Conservation (phyloP, 2,888 invertebrate species). For the Mechanitis messenoides region DNA sequence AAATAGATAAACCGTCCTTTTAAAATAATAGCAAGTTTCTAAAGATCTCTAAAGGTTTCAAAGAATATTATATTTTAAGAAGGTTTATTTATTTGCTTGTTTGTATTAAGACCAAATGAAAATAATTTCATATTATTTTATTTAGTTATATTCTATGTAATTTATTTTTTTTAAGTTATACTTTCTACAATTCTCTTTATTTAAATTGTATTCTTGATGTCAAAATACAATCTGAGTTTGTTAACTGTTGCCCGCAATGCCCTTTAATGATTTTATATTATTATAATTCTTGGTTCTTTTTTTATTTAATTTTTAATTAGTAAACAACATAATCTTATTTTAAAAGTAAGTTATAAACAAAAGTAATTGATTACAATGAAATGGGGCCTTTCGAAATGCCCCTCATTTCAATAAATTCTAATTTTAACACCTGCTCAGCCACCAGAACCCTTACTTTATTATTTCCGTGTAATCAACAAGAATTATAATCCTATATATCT, state of each 20-base stretch:
- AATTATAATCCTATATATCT: not conserved
- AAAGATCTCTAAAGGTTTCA: not conserved
- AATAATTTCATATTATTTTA: too few species aligned
- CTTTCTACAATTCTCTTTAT: too few species aligned
- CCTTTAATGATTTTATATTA: too few species aligned
- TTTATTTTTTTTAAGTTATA: too few species aligned
- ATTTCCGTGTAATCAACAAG: conserved; percentile 12
- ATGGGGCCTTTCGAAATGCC: conserved; percentile 22
- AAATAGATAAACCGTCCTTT: too few species aligned
- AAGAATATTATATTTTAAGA: conserved; percentile 30
- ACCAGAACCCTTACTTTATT: conserved; percentile 22
- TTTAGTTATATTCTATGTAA: too few species aligned
- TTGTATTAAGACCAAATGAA: not conserved
- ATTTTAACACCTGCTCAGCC: conserved; percentile 24
- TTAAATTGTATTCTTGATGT: too few species aligned
- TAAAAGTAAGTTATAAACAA: conserved; percentile 23
- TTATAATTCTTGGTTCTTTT: too few species aligned
- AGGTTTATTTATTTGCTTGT: not conserved
- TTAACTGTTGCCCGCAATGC: too few species aligned
- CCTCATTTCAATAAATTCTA: conserved; percentile 25
- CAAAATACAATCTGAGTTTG: too few species aligned
- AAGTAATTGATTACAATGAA: conserved; percentile 26
- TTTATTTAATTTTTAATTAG: not conserved
- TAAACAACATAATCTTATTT: conserved; percentile 14
- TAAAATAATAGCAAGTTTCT: too few species aligned